These are phyloP conservation scores for Bryconaethiops microstoma DNA, from an alignment of 2,797 vertebrate species.

Conservation along the genomic window DNA sequence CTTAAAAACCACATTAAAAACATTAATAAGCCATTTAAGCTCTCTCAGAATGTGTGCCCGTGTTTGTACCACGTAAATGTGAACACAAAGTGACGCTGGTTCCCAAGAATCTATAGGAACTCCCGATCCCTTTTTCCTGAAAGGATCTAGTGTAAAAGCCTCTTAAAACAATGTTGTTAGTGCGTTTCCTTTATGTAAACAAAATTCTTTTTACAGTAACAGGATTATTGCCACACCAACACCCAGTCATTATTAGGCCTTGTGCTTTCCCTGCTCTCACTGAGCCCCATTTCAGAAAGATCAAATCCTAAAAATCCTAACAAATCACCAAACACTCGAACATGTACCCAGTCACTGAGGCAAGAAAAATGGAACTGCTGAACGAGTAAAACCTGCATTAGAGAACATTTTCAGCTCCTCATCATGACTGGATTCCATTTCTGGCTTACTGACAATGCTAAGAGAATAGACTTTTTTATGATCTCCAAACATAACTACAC, in stretches of 20 bases:
- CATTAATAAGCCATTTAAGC: no score
- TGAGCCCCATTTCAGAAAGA: constrained; percentile 10
- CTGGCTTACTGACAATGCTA: neutral
- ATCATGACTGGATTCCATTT: neutral
- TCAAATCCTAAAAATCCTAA: neutral
- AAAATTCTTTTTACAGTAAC: neutral
- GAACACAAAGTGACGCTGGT: no score
- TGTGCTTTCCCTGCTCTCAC: neutral
- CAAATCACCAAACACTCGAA: constrained; percentile 19
- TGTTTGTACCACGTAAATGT: no score
- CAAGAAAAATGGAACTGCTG: neutral
- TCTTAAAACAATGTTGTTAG: no score
- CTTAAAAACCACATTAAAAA: no score
- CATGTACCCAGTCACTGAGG: neutral
- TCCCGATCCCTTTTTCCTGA: neutral
- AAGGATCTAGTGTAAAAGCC: neutral
- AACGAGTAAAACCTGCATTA: constrained; percentile 7
- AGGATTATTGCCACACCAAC: neutral
- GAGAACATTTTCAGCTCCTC: constrained; percentile 17
- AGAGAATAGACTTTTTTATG: constrained; percentile 10
- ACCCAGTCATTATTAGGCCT: neutral
- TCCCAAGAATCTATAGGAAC: neutral
- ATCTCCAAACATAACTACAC: neutral
- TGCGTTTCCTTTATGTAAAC: neutral
- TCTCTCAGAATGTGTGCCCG: no score